Conservation (phyloP, 2,888 invertebrate species). For the Cylindroiulus punctatus region DNA sequence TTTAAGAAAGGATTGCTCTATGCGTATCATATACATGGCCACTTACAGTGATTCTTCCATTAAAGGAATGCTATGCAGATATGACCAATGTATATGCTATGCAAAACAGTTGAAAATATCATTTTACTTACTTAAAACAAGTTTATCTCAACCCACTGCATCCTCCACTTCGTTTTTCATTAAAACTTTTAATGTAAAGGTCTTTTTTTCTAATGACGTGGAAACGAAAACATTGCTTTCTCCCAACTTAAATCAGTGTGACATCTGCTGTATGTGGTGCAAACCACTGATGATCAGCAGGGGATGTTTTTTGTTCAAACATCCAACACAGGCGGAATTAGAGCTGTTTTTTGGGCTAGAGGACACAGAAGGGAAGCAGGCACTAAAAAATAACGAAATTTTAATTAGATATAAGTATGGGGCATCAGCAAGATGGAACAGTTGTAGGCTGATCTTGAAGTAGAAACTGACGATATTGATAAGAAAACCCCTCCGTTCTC, state of each 20-base stretch:
- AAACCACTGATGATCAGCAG: too few relatives aligned
- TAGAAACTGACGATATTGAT: not conserved
- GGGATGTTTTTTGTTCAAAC: too few relatives aligned
- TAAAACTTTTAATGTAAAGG: not conserved
- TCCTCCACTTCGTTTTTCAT: not conserved
- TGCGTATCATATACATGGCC: not conserved
- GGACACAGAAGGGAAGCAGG: not conserved
- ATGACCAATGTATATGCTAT: too few relatives aligned
- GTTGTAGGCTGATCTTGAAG: not conserved
- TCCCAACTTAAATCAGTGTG: not conserved
- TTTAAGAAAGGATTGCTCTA: not conserved
- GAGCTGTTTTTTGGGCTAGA: not conserved
- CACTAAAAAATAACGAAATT: not conserved
- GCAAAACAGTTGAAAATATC: not conserved
- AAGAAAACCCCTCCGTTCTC: not conserved
- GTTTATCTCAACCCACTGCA: not conserved
- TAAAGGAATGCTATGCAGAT: too few relatives aligned
- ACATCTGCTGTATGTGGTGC: not conserved
- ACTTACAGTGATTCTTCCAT: too few relatives aligned
- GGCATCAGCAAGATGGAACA: not conserved
- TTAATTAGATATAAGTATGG: not conserved
- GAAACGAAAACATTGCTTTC: not conserved
- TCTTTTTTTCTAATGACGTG: not conserved
- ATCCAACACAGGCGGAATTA: too few relatives aligned
- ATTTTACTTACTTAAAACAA: not conserved